phyloP scores from a whole-genome alignment of 2,888 invertebrate genomes.

The Poecilobothrus nobilitatus region DNA sequence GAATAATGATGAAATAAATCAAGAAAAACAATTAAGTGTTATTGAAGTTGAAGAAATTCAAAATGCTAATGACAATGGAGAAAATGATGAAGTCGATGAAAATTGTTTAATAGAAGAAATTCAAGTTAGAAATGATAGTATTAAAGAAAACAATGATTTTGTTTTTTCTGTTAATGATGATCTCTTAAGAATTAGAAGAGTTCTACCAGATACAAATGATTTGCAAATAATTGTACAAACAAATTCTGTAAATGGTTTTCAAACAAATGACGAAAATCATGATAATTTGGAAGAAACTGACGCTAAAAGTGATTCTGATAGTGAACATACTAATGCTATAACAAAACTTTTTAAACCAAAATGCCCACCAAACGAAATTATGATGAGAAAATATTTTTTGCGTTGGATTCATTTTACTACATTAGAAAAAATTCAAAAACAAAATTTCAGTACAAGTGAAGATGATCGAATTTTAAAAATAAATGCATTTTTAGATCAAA shows the following conservation, averaged over 20 bases:
- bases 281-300: slow-evolving; percentile 22
- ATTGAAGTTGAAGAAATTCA: slow-evolving; percentile 31
- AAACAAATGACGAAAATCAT: background rate
- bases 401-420: slow-evolving; percentile 41
- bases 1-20: background rate
- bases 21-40: slow-evolving; percentile 29
- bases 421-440: slow-evolving; percentile 38
- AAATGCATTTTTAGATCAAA: slow-evolving; percentile 39
- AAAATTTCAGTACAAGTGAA: slow-evolving; percentile 27
- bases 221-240: slow-evolving; percentile 12
- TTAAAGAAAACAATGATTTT: slow-evolving; percentile 9
- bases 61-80: background rate
- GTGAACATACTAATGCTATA: slow-evolving; percentile 36
- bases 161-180: slow-evolving; percentile 12
- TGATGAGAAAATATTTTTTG: slow-evolving; percentile 35
- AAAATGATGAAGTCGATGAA: background rate
- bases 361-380: slow-evolving; percentile 16
- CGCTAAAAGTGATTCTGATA: slow-evolving; percentile 18
- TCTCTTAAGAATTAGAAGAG: slow-evolving; percentile 17
- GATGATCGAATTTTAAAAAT: slow-evolving; percentile 38
- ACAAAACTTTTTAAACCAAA: slow-evolving; percentile 31
- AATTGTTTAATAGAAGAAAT: background rate
- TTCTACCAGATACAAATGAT: slow-evolving; percentile 13
- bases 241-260: background rate
- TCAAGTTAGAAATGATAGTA: slow-evolving; percentile 15